Percentiles rank a stretch among this genome's conserved stretches.
Evolutionary conservation across 2,888 invertebrate genomes (phyloP).

Genomic region (Apoderus coryli): DNA sequence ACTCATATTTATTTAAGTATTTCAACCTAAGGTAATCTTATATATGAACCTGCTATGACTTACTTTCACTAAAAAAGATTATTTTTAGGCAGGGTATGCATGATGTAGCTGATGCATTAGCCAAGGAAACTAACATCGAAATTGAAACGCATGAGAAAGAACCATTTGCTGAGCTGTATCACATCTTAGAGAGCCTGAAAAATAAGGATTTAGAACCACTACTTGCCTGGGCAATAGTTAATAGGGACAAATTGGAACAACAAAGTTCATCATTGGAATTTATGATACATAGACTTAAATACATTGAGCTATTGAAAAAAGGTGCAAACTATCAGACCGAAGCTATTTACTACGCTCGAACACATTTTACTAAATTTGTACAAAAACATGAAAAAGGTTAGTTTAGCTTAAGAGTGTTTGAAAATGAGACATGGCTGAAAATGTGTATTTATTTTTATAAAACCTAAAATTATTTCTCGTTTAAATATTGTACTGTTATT

Average conservation of each 20-base stretch:
- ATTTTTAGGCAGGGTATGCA: constrained; percentile 69
- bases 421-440: too few species aligned
- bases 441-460: constrained; percentile 9
- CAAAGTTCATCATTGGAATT: constrained; percentile 63
- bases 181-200: constrained; percentile 75
- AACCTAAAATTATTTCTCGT: neutral
- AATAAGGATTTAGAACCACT: constrained; percentile 72
- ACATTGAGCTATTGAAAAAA: constrained; percentile 54
- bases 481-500: too few species aligned
- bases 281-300: constrained; percentile 66
- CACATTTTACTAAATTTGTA: constrained; percentile 70
- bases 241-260: constrained; percentile 54
- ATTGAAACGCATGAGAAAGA: constrained; percentile 52
- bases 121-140: constrained; percentile 53
- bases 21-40: too few species aligned
- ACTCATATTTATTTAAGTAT: too few species aligned
- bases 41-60: too few species aligned
- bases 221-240: constrained; percentile 69
- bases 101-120: constrained; percentile 76
- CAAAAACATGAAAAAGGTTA: constrained; percentile 58
- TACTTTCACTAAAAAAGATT: constrained; percentile 1
- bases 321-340: constrained; percentile 59
- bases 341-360: constrained; percentile 75
- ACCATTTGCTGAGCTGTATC: constrained; percentile 71
- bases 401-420: neutral